Evolutionary conservation across 2,797 vertebrate species (phyloP), one percentile per base, ranked within the genome.

Genomic region (Leucoraja ocellata): DNA sequence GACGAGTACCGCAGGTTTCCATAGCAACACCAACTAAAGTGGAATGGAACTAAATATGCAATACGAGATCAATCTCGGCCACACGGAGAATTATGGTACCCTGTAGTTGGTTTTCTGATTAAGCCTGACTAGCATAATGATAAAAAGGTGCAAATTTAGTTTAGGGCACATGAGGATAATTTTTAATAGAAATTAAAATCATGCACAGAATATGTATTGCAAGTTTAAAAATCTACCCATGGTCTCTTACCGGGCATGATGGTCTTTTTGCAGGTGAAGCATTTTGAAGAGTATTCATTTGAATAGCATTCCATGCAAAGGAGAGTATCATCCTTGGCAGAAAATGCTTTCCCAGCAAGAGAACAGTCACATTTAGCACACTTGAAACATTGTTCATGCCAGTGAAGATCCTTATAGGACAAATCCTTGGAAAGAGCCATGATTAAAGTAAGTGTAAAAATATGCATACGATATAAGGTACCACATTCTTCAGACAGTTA

Each of bases 371-470:
- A 99, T 95, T 97, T 98, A 94, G 96, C 97, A 94, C 98, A 99
- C 58, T 96, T 98, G 96, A 99, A 99, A 95, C 99, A 99, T 2
- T 95, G 93, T 93, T 99, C 98, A 0, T 99, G 99, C 98, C 98
- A 99, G 95, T 99, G 98, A 13, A 94, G 96, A 94, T 98, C 98
- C 96, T 99, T 99, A 93, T 99, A 99, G 94, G 98, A 97, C 93
- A 99, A 96, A 95, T 99, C 98, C 99, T 99, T 95, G 0, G 79
- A 95, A 94, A 95, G 93, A 95, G 46, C 18, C 90, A 68, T 18
- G 94, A 93, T 65, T 92, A 21, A 93, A 93, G 86, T 95, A 95
- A 95, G 94, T 93, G 93, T 46, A 46, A 46, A 46, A 46, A 46
- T 46, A 46, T 46, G 46, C 46, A 46, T 46, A 3, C 2, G 46